Evolutionary conservation across 2,888 invertebrate species (phyloP), one percentile per base, ranked within the genome.

Genomic region (Barypeithes pellucidus): DNA sequence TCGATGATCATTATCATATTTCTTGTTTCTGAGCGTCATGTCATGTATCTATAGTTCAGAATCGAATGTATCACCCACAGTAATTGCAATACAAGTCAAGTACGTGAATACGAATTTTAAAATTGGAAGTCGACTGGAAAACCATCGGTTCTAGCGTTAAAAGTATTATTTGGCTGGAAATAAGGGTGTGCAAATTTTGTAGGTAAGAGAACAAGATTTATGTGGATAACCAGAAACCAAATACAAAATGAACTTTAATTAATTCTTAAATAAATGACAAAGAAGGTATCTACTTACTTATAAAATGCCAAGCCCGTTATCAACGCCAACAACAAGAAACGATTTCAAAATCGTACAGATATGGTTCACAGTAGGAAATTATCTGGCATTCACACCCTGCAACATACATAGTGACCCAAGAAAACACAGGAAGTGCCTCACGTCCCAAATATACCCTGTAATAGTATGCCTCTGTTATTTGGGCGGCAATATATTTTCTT

Each of bases 311-410:
- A 16, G 22, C 18, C 14, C 22, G 3, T 18, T 47, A 45, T 16
- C 16, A 11, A 47, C 18, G 8, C 8, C 24, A 12, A 67, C 57
- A 24, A 4, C 43, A 1, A 24, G 72, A 45, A 45, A 43, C 1
- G 72, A 72, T 33, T 62, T 43, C 18, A 14, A 9, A 29, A 67
- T 67, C 9, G 8, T 72, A 9, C 54, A 54, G n/a, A 16, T 7
- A 3, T 75, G 67, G 67, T 68, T 63, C 39, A 57, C 39, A 7
- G 2, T 72, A 16, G 59, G 67, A 29, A 75, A 50, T 18, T 65
- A 45, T 20, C 36, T 75, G 12, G 67, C 67, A 3, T 52, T 67
- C 36, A 47, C 60, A 3, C 75, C 75, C 0, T 18, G 63, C 12
- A 24, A 33, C 22, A 20, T 39, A 12, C 43, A 65, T 9, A 22